Evolutionary conservation across 2,113 vertebrate genomes (phyloP), one percentile per base, ranked within the genome.

Genomic region (Gymnobelideus leadbeateri): DNA sequence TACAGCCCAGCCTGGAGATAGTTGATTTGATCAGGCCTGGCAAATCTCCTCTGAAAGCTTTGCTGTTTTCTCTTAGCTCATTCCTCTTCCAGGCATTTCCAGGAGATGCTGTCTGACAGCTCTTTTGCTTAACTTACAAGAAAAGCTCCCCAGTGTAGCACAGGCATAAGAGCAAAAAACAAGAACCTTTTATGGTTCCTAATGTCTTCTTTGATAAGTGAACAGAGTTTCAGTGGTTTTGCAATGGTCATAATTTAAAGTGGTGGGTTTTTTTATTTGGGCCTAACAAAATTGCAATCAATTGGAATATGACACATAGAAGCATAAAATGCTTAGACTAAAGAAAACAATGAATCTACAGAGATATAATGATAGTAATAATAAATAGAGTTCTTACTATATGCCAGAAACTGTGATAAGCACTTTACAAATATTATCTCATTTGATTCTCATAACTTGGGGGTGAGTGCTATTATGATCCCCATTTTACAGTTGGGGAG

Each of bases 41-140:
- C 96, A 97, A 93, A 95, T 94, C 51, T 96, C 91, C 92, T 89
- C 92, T 95, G 96, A 31, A 95, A 54, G 23, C 57, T 95, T 96
- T 93, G 89, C 92, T 90, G 26, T 95, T 97, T 96, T 91, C 84
- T 97, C 95, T 95, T 96, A 97, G 93, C 95, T 97, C 95, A 55
- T 95, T 90, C 92, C 77, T 97, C 95, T 97, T 97, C 91, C 84
- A 96, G 91, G 97, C 89, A 95, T 97, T 97, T 96, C 89, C 61
- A 94, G 57, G 68, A 97, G 93, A 96, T 97, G 91, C 53, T 95
- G 93, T 92, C 96, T 97, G 97, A 96, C 93, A 96, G 92, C 89
- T 95, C 55, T 94, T 95, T 94, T 77, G 96, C 57, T 96, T 84
- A 93, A 91, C 91, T 96, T 95, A 94, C 91, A 97, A 91, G 93